phyloP scores from a whole-genome alignment of 1,140 invertebrate genomes.

The Wiebesia pumilae region DNA sequence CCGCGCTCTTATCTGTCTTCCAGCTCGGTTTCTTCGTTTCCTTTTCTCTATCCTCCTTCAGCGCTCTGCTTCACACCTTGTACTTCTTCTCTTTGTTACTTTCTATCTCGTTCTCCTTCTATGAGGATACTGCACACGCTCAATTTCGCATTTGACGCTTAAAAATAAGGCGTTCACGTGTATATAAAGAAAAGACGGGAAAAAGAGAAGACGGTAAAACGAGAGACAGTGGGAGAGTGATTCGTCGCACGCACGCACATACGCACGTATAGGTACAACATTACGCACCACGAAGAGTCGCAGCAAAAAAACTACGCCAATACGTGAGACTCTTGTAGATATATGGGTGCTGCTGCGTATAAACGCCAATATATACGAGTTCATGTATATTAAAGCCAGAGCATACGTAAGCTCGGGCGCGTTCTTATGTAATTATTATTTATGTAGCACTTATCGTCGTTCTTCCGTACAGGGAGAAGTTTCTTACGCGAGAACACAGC shows the following conservation, averaged over 20 bases:
- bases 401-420: conserved; percentile 7
- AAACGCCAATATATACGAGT: conserved; percentile 39
- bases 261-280: neutral
- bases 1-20: conserved; percentile 42
- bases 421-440: conserved; percentile 65
- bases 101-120: neutral
- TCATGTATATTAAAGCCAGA: conserved; percentile 41
- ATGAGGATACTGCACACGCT: neutral
- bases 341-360: conserved; percentile 27
- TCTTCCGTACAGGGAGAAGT: conserved; percentile 37
- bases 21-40: neutral
- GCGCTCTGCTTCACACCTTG: conserved; percentile 2
- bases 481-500: neutral
- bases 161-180: conserved; percentile 35
- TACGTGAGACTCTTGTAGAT: conserved; percentile 25
- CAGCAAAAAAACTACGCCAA: neutral
- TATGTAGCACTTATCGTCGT: conserved; percentile 63
- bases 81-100: neutral
- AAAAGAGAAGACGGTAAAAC: no score
- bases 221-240: neutral
- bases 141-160: conserved; percentile 35
- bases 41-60: neutral
- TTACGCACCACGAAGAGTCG: neutral
- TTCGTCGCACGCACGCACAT: neutral
- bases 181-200: neutral